These are phyloP conservation scores for Ornithorhynchus anatinus DNA, from an alignment of 2,113 vertebrate species.

Conservation along the genomic window DNA sequence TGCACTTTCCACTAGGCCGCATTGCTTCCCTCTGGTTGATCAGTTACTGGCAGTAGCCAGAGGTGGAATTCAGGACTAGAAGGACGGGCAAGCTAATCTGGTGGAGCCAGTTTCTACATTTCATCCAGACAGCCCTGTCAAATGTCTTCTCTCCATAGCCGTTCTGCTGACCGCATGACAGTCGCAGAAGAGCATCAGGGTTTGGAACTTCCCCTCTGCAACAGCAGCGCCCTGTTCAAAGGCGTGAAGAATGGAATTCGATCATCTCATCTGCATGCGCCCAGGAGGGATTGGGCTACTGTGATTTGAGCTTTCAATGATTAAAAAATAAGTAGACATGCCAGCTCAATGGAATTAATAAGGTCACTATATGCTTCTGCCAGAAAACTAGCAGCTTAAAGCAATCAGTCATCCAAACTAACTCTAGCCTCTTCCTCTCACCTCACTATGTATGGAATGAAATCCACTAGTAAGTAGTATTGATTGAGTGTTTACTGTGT, in stretches of 20 bases:
- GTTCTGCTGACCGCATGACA: neutral
- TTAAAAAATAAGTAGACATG: slow-evolving; percentile 47
- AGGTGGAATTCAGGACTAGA: neutral
- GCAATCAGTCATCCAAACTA: slow-evolving; percentile 5
- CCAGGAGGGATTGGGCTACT: slow-evolving; percentile 25
- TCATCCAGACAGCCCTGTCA: slow-evolving; percentile 16
- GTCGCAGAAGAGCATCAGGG: neutral
- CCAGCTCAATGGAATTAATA: slow-evolving; percentile 36
- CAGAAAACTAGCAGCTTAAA: neutral
- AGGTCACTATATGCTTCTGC: slow-evolving; percentile 20
- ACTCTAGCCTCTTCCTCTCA: slow-evolving; percentile 14
- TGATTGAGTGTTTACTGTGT: too few relatives aligned
- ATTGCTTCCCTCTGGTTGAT: neutral
- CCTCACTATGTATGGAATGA: too few relatives aligned
- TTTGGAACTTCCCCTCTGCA: slow-evolving; percentile 32
- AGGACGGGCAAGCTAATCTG: neutral
- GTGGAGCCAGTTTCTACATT: neutral
- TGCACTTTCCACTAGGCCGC: too few relatives aligned
- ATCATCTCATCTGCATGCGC: slow-evolving; percentile 12
- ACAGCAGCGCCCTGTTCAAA: slow-evolving; percentile 37
- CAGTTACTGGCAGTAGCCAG: neutral
- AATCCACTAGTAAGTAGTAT: too few relatives aligned
- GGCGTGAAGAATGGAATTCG: slow-evolving; percentile 9
- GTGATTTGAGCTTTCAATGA: slow-evolving; percentile 31
- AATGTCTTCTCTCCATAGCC: slow-evolving; percentile 26